A percentile compares a stretch with the other conserved stretches of the same genome.
phyloP scores from a whole-genome alignment of 2,797 vertebrate species.

The Cryptoprocta ferox region DNA sequence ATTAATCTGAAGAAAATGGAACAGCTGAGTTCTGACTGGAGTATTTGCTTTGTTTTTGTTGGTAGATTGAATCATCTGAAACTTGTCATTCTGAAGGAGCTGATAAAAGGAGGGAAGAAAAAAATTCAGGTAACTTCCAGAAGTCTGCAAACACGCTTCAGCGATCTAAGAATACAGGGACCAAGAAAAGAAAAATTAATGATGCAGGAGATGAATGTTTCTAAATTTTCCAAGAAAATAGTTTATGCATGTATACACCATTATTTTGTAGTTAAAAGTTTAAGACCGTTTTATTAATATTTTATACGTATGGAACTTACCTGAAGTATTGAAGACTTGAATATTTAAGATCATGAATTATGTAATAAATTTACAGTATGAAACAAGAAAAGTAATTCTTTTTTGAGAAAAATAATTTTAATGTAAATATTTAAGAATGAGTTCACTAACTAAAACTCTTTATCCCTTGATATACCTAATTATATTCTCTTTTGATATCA shows the following conservation, averaged over 20 bases:
- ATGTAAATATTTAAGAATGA: not conserved
- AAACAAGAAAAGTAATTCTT: not conserved
- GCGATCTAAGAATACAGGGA: slow-evolving; percentile 77
- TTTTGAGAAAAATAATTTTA: not conserved
- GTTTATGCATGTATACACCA: not conserved
- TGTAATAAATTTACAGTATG: slow-evolving; percentile 19
- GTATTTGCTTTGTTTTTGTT: slow-evolving; percentile 72
- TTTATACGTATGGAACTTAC: slow-evolving; percentile 39
- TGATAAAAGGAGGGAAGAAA: slow-evolving; percentile 63
- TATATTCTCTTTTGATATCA: not conserved
- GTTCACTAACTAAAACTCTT: not conserved
- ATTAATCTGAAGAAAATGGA: not conserved
- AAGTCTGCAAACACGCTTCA: slow-evolving; percentile 84
- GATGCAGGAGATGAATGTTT: slow-evolving; percentile 65
- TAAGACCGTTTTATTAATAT: slow-evolving; percentile 43
- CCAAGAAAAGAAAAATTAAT: slow-evolving; percentile 90
- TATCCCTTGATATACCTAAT: not conserved
- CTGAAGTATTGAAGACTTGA: slow-evolving; percentile 15
- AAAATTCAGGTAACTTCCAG: slow-evolving; percentile 74
- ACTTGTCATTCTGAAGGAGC: slow-evolving; percentile 67
- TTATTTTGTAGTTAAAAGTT: slow-evolving; percentile 63
- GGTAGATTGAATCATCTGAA: slow-evolving; percentile 87
- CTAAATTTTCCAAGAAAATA: slow-evolving; percentile 47
- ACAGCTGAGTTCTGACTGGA: slow-evolving; percentile 28
- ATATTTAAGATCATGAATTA: slow-evolving; percentile 13